These are phyloP conservation scores for Yponomeuta malinellus DNA, from an alignment of 2,888 invertebrate genomes.

Conservation along the genomic window DNA sequence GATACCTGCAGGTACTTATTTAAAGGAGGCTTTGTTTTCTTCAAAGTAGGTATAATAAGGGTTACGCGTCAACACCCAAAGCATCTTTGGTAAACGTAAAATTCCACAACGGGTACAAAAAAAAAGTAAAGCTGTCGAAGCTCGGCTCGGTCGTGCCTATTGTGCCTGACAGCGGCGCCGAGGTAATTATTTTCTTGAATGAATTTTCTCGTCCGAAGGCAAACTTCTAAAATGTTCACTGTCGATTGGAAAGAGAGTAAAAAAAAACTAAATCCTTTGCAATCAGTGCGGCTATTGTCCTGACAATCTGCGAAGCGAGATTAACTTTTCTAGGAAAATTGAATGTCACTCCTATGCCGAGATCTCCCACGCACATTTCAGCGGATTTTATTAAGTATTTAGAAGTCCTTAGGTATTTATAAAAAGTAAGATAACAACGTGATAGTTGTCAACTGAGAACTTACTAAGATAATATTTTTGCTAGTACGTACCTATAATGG, in stretches of 20 bases:
- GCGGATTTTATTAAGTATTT: no score
- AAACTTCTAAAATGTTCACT: conserved; percentile 19
- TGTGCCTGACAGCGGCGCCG: conserved; percentile 44
- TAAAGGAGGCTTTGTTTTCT: neutral
- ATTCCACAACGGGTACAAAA: neutral
- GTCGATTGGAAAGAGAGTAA: conserved; percentile 15
- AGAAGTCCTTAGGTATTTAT: no score
- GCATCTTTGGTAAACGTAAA: neutral
- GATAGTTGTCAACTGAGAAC: no score
- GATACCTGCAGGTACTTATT: no score
- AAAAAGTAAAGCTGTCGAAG: neutral
- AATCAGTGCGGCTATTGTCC: conserved; percentile 9
- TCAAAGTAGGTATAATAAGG: neutral
- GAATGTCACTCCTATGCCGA: neutral
- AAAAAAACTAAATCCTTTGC: conserved; percentile 14
- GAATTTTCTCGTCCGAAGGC: conserved; percentile 25
- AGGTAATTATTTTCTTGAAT: conserved; percentile 49
- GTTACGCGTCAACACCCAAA: neutral
- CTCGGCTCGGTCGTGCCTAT: conserved; percentile 25
- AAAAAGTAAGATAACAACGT: no score
- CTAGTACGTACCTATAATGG: no score
- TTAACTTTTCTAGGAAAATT: neutral
- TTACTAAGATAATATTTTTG: no score
- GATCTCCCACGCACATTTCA: neutral
- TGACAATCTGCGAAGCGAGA: neutral